Evolutionary conservation across 1,140 invertebrate species (phyloP), one percentile per base, ranked within the genome.

Genomic region (Aporrectodea caliginosa): DNA sequence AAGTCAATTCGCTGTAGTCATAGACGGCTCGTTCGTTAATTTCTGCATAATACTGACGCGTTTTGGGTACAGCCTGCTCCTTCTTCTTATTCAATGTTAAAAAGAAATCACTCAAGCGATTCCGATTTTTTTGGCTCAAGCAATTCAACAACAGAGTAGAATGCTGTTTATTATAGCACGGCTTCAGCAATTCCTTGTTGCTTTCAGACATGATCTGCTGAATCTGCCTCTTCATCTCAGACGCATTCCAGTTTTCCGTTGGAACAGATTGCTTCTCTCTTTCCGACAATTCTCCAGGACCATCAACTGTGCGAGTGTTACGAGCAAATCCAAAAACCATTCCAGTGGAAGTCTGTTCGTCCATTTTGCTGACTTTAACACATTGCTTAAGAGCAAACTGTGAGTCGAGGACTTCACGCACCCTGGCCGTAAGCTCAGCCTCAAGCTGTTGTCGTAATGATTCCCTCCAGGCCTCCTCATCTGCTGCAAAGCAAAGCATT

Each of bases 1-100:
- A 43, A 27, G 79, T 74, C 77, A 81, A 69, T 16, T n/a, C 31
- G 22, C 78, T 78, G 73, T 77, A 81, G 29, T 81, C 71, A 33
- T 16, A 35, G 69, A 71, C 12, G 6, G 79, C 79, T 29, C 35
- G 16, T 30, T 77, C 35, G 6, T 33, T 69, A 22, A 80, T 58
- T n/a, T 77, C 58, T 1, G 74, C 27, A 71, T 70, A 80, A 43
- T 69, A 72, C 12, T 35, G 29, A 33, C 32, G 68, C n/a, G 79
- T 71, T 34, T 78, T 69, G n/a, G n/a, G n/a, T 6, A 58, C 43
- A 22, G 22, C 43, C 22, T 6, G 43, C 22, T 58, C 43, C 43
- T 58, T 58, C 43, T 6, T 6, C 22, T 22, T 6, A 58, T 22
- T 22, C 6, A 58, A 22, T 12, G 43, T 22, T 6, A 58, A 22